Evolutionary conservation across 2,888 invertebrate genomes (phyloP).

Genomic region (Pollenia griseotomentosa): DNA sequence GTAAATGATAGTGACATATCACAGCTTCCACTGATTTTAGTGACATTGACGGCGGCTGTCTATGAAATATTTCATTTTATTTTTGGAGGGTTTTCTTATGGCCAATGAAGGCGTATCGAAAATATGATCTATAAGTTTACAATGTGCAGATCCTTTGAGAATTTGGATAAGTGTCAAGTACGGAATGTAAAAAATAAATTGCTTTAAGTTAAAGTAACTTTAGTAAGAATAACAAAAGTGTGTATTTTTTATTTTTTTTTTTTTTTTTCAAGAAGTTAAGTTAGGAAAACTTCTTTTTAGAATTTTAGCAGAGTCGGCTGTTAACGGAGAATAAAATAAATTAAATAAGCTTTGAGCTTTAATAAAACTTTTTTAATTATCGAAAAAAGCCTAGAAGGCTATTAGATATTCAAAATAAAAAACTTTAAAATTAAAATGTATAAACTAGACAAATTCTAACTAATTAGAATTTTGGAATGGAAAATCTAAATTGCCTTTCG

Average conservation of each 20-base stretch:
- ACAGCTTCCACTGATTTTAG: conserved; percentile 49
- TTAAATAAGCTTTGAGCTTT: no score
- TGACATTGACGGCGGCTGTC: conserved; percentile 66
- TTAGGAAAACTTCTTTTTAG: neutral
- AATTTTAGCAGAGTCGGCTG: no score
- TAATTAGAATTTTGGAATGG: no score
- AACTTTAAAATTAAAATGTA: no score
- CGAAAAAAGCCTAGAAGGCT: no score
- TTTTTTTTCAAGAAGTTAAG: neutral
- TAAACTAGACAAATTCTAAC: no score
- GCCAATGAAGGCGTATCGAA: neutral
- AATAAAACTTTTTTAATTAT: no score
- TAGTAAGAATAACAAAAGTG: neutral
- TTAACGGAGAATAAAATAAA: no score
- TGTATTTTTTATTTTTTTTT: neutral
- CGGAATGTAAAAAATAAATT: conserved; percentile 49
- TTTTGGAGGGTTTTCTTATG: neutral
- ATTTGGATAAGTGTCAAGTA: conserved; percentile 79
- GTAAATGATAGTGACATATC: conserved; percentile 83
- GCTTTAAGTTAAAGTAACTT: conserved; percentile 11
- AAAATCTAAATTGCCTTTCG: no score
- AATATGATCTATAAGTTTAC: conserved; percentile 68
- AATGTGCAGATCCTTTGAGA: conserved; percentile 78
- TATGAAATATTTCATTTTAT: conserved; percentile 65
- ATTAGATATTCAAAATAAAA: no score